phyloP scores from a whole-genome alignment of 2,113 vertebrate genomes.

The Cathartes aura region DNA sequence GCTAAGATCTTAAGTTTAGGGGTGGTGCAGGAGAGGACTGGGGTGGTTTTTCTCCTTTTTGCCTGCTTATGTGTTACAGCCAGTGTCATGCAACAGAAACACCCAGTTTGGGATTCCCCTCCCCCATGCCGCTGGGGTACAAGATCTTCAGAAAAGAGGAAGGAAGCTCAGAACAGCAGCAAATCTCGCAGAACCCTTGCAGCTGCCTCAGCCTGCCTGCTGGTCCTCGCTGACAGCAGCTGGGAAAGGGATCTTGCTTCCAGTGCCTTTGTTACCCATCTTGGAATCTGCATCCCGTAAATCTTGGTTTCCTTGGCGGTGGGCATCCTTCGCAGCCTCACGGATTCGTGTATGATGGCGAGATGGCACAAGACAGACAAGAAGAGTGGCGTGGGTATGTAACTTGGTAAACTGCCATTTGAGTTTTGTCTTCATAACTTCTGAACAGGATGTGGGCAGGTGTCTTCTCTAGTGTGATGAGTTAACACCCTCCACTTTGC shows the following conservation, averaged over 20 bases:
- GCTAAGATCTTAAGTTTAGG: fast-evolving
- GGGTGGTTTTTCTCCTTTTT: fast-evolving
- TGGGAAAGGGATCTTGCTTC: neutral
- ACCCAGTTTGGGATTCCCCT: constrained; percentile 2
- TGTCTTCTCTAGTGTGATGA: neutral
- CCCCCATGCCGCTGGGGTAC: constrained; percentile 19
- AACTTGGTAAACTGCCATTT: neutral
- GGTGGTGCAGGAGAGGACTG: fast-evolving
- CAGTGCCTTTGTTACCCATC: neutral
- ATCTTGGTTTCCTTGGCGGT: fast-evolving
- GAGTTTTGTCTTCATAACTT: neutral
- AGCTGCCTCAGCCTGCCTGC: neutral
- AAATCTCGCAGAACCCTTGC: neutral
- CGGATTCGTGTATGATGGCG: constrained; percentile 8
- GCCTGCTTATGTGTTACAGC: neutral
- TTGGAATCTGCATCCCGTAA: fast-evolving
- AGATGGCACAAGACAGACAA: constrained; percentile 74
- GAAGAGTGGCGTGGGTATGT: constrained; percentile 76
- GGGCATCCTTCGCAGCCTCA: neutral
- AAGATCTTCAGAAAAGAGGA: constrained; percentile 74
- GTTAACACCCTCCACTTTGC: neutral
- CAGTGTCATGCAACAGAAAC: neutral
- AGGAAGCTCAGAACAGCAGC: constrained; percentile 72
- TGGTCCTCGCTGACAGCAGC: neutral
- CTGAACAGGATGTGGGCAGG: constrained; percentile 40